Percentiles rank a stretch among this genome's conserved stretches.
These are phyloP conservation scores for Salvelinus sp. DNA, from an alignment of 2,113 vertebrate species.

Conservation along the genomic window DNA sequence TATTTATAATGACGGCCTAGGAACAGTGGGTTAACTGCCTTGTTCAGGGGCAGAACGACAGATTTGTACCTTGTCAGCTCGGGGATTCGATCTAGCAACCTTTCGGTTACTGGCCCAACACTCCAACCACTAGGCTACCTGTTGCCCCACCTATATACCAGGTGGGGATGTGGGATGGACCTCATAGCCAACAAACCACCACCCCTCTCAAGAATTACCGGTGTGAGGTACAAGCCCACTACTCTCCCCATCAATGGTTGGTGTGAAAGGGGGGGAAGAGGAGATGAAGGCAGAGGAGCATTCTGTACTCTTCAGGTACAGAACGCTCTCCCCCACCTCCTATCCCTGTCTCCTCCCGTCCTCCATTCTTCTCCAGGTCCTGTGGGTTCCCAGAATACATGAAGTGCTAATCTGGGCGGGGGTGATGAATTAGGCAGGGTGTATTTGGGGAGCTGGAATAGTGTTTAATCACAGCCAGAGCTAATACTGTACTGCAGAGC, in stretches of 20 bases:
- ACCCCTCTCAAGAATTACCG: not conserved
- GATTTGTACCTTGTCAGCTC: too few species aligned
- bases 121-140: too few species aligned
- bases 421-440: slow-evolving; percentile 58
- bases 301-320: not conserved
- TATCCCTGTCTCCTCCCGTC: slow-evolving; percentile 34
- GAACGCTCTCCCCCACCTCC: slow-evolving; percentile 8
- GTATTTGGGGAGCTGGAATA: slow-evolving; percentile 48
- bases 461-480: slow-evolving; percentile 58
- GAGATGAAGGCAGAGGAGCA: too few species aligned
- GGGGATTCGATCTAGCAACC: too few species aligned
- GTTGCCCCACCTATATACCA: not conserved
- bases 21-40: too few species aligned
- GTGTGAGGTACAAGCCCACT: not conserved
- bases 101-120: too few species aligned
- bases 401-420: slow-evolving; percentile 52
- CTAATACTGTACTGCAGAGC: slow-evolving; percentile 33
- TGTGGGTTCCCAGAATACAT: slow-evolving; percentile 55
- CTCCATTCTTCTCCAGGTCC: slow-evolving; percentile 20
- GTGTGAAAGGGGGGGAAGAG: too few species aligned
- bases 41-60: too few species aligned
- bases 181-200: too few species aligned
- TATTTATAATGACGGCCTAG: too few species aligned
- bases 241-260: too few species aligned
- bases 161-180: not conserved